A percentile compares a stretch with the other conserved stretches of the same genome.
Conservation (phyloP, 2,888 invertebrate genomes). For the Zygogramma bicolorata region DNA sequence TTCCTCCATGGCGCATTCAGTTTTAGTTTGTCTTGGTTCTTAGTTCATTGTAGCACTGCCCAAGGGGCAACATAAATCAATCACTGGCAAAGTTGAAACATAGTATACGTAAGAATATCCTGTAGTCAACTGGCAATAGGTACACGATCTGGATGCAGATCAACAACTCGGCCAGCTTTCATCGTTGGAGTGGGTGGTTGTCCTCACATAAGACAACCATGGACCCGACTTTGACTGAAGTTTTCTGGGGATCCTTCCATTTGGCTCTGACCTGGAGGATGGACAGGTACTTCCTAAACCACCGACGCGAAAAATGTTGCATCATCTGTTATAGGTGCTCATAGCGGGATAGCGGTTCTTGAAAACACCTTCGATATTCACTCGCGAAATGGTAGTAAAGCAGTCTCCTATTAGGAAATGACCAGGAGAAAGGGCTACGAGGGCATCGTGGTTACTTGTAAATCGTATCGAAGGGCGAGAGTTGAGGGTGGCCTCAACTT, state of each 20-base stretch:
- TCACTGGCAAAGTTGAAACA: too few relatives aligned
- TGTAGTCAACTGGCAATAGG: conserved; percentile 24
- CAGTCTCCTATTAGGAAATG: conserved; percentile 28
- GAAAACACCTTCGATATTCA: neutral
- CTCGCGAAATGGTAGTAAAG: conserved; percentile 1
- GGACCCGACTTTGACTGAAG: conserved; percentile 12
- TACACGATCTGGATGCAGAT: conserved; percentile 46
- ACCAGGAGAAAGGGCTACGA: conserved; percentile 24
- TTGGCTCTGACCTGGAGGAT: conserved; percentile 31
- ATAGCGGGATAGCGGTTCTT: neutral
- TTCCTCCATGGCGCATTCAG: too few relatives aligned
- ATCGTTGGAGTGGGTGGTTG: conserved; percentile 42
- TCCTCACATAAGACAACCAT: conserved; percentile 52
- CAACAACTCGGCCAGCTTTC: conserved; percentile 46
- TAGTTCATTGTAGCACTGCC: too few relatives aligned
- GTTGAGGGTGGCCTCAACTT: conserved; percentile 55
- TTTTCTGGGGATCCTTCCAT: conserved; percentile 8
- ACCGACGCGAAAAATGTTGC: conserved; percentile 26
- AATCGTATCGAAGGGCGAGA: conserved; percentile 47
- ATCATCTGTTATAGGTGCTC: conserved; percentile 22
- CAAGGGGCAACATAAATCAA: too few relatives aligned
- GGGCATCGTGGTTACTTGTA: conserved; percentile 19
- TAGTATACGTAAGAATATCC: too few relatives aligned
- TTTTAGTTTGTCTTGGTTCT: too few relatives aligned
- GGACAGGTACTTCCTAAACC: conserved; percentile 26